Evolutionary conservation across 2,888 invertebrate species (phyloP), one percentile per base, ranked within the genome.

Genomic region (Pheosia tremula): DNA sequence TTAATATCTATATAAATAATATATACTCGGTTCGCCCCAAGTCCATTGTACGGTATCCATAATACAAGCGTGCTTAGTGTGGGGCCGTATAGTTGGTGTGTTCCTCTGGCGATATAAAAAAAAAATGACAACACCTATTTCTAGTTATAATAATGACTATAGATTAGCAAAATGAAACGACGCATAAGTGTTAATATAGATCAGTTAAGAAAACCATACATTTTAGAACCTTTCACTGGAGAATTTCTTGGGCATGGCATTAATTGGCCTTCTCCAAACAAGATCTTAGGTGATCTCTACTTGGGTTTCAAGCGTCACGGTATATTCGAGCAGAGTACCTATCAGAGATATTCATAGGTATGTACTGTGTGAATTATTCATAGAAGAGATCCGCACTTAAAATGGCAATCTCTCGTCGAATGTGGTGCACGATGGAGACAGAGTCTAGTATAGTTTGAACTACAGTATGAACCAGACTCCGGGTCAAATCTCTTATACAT

Each of bases 371-470:
- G 87, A 89, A 89, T 89, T 78, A 89, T 89, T 88, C 88, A 89
- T 87, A 81, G 71, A 78, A 61, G 72, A 82, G 83, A 83, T 82
- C 83, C 86, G 80, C 83, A 84, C 85, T 88, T 84, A 85, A 87
- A 88, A 86, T 83, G 80, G 81, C 87, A 88, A 88, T 88, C 87
- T 87, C 84, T 86, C 82, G 80, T 69, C 64, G 77, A 73, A 69
- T 78, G 72, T 74, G 70, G 75, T 72, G 81, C 80, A 80, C 85
- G 83, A 86, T 36, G 8, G 9, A 49, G 49, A 13, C 6, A 4
- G n/a, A n/a, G n/a, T n/a, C 49, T 7, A n/a, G 5, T 6, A 4
- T 49, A n/a, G n/a, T 9, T 5, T 7, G 49, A 13, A 49, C n/a
- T 6, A 4, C n/a, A n/a, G n/a, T 9, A 9, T 7, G 49, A 13